Conservation (phyloP, 2,888 invertebrate genomes). For the Archips crataeganus region DNA sequence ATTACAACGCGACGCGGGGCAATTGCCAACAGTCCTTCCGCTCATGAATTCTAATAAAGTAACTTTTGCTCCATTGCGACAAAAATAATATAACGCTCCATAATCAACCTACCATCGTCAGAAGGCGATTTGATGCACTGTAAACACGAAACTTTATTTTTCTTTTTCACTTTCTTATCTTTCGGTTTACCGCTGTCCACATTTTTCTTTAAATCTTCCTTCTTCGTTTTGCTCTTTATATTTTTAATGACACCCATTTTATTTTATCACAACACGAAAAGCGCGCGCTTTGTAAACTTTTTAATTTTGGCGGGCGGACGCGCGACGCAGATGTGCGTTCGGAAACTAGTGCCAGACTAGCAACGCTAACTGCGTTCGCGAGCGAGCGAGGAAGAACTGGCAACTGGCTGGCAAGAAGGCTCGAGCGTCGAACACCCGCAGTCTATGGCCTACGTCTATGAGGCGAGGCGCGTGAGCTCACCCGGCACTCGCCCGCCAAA, state of each 20-base stretch:
- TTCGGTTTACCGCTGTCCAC: slow-evolving; percentile 70
- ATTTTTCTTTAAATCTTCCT: slow-evolving; percentile 56
- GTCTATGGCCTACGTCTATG: slow-evolving; percentile 55
- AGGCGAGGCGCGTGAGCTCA: slow-evolving; percentile 76
- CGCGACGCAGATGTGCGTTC: slow-evolving; percentile 78
- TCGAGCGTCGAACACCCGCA: slow-evolving; percentile 53
- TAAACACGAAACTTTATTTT: slow-evolving; percentile 82
- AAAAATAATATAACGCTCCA: neutral
- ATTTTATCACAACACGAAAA: slow-evolving; percentile 52
- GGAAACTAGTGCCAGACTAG: slow-evolving; percentile 81
- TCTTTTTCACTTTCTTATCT: slow-evolving; percentile 81
- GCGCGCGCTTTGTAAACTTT: slow-evolving; percentile 54
- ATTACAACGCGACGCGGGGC: slow-evolving; percentile 43
- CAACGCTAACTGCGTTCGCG: slow-evolving; percentile 81
- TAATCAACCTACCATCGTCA: slow-evolving; percentile 72
- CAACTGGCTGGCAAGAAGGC: slow-evolving; percentile 69
- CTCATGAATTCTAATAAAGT: slow-evolving; percentile 42
- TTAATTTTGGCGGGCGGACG: slow-evolving; percentile 56
- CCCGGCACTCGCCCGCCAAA: slow-evolving; percentile 71
- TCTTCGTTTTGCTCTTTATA: slow-evolving; percentile 67
- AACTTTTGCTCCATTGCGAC: slow-evolving; percentile 9
- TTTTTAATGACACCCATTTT: slow-evolving; percentile 82
- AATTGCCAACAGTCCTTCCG: slow-evolving; percentile 43
- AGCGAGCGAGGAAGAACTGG: slow-evolving; percentile 74
- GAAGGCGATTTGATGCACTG: slow-evolving; percentile 80